Conservation (phyloP, 1,140 invertebrate species). For the Microplitis mediator region DNA sequence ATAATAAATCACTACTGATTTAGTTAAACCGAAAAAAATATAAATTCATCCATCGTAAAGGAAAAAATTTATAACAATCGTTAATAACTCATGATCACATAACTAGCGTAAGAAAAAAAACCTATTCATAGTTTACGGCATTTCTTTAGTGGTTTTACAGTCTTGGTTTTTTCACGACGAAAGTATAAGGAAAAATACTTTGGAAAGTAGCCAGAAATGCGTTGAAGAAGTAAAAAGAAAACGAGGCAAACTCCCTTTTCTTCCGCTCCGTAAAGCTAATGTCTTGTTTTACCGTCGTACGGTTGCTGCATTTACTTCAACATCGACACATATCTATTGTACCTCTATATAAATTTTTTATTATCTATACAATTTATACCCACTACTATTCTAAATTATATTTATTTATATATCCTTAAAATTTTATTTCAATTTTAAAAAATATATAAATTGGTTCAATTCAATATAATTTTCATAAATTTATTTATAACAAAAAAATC, state of each 20-base stretch:
- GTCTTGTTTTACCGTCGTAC: slow-evolving; percentile 34
- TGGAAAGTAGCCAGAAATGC: slow-evolving; percentile 38
- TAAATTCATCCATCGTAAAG: not conserved
- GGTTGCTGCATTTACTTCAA: slow-evolving; percentile 7
- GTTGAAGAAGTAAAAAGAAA: not conserved
- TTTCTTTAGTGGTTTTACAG: slow-evolving; percentile 34
- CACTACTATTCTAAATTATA: too few species aligned
- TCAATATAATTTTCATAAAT: not conserved
- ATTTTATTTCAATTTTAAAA: too few species aligned
- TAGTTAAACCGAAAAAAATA: not conserved
- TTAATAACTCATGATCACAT: not conserved
- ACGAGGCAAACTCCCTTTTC: slow-evolving; percentile 16
- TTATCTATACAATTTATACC: too few species aligned
- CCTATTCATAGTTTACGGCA: slow-evolving; percentile 25
- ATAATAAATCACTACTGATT: not conserved
- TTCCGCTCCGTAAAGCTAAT: slow-evolving; percentile 43
- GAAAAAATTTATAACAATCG: not conserved
- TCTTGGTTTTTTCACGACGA: slow-evolving; percentile 28
- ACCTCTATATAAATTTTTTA: not conserved
- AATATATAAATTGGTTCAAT: not conserved
- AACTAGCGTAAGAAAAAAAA: not conserved
- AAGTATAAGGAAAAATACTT: slow-evolving; percentile 18
- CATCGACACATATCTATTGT: not conserved
- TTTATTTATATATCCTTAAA: not conserved
- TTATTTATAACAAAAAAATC: not conserved